Percentiles rank a stretch among this genome's conserved stretches.
Conservation (phyloP, 2,888 invertebrate species). For the Eupithecia pulchellata region DNA sequence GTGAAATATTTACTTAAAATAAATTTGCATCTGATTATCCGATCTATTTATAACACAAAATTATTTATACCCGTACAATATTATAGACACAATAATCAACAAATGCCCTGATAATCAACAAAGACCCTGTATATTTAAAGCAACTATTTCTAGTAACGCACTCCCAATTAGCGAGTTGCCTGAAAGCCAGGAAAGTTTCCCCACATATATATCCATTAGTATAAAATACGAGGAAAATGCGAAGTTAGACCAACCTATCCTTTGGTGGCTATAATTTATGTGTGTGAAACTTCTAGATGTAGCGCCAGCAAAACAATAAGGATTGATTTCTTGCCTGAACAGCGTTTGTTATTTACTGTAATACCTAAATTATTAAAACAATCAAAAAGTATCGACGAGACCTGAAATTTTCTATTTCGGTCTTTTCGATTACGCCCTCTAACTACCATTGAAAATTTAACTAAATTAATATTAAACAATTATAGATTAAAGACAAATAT, state of each 20-base stretch:
- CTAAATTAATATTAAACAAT: too few relatives aligned
- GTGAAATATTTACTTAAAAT: too few relatives aligned
- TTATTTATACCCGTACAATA: too few relatives aligned
- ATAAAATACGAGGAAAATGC: constrained; percentile 83
- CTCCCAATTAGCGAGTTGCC: constrained; percentile 76
- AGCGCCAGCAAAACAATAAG: constrained; percentile 56
- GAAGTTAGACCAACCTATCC: constrained; percentile 83
- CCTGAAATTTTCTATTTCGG: too few relatives aligned
- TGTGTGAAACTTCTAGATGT: constrained; percentile 74
- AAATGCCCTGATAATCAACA: too few relatives aligned
- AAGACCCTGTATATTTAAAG: constrained; percentile 11
- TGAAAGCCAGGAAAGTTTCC: constrained; percentile 67
- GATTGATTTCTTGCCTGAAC: not conserved
- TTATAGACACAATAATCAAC: too few relatives aligned
- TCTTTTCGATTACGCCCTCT: too few relatives aligned
- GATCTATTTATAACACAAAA: too few relatives aligned
- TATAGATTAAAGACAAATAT: too few relatives aligned
- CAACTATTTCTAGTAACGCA: constrained; percentile 60
- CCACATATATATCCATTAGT: constrained; percentile 81
- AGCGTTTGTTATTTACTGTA: not conserved
- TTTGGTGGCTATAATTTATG: constrained; percentile 82
- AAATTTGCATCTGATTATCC: too few relatives aligned
- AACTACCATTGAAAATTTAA: too few relatives aligned
- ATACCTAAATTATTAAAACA: not conserved
- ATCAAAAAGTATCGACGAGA: too few relatives aligned